Evolutionary conservation across 2,888 invertebrate species (phyloP).

Genomic region (Uloborus plumipes): DNA sequence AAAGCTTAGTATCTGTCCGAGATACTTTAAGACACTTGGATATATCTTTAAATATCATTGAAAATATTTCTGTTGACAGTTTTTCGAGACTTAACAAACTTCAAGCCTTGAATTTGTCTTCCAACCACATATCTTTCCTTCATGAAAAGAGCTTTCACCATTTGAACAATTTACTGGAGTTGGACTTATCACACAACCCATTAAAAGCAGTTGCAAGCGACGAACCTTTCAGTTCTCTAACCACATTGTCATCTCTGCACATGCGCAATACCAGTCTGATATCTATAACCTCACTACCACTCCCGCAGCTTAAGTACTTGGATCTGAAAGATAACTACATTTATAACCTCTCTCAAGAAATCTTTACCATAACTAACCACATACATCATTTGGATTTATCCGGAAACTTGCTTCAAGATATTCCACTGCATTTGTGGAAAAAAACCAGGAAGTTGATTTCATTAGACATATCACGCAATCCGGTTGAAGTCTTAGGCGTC

Average conservation of each 20-base stretch:
- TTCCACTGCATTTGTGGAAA: slow-evolving; percentile 83
- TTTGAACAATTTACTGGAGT: slow-evolving; percentile 70
- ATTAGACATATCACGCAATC: slow-evolving; percentile 86
- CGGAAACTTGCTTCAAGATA: slow-evolving; percentile 81
- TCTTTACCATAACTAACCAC: slow-evolving; percentile 67
- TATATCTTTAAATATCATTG: slow-evolving; percentile 82
- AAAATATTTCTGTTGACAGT: slow-evolving; percentile 76
- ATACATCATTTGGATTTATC: slow-evolving; percentile 83
- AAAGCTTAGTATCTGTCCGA: slow-evolving; percentile 74
- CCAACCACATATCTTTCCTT: slow-evolving; percentile 70
- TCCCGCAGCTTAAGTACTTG: slow-evolving; percentile 83
- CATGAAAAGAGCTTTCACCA: slow-evolving; percentile 69
- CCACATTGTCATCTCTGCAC: slow-evolving; percentile 83
- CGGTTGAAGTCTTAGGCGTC: slow-evolving; percentile 75
- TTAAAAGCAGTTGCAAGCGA: slow-evolving; percentile 81
- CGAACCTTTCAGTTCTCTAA: slow-evolving; percentile 79
- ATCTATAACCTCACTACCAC: slow-evolving; percentile 75
- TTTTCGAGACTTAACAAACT: slow-evolving; percentile 78
- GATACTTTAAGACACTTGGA: slow-evolving; percentile 83
- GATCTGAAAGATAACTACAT: slow-evolving; percentile 86
- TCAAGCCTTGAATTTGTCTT: slow-evolving; percentile 81
- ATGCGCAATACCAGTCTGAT: slow-evolving; percentile 84
- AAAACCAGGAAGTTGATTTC: slow-evolving; percentile 80
- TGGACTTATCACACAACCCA: slow-evolving; percentile 84
- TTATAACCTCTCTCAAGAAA: slow-evolving; percentile 79